Evolutionary conservation across 2,113 vertebrate genomes (phyloP), one percentile per base, ranked within the genome.

Genomic region (Elgaria multicarinata): DNA sequence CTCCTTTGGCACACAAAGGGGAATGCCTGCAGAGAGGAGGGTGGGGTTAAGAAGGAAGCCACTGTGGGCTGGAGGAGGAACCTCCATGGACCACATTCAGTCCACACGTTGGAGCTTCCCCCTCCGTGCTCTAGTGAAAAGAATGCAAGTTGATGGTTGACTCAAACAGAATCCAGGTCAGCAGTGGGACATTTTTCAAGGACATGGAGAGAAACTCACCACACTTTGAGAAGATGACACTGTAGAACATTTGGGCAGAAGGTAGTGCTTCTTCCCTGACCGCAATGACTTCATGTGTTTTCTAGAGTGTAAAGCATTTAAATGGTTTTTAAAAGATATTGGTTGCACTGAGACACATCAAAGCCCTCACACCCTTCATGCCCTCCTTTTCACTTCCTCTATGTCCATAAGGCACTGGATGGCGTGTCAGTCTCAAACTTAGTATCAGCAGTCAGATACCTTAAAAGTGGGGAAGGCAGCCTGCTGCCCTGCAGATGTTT

Each of bases 201-300:
- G 26, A 44, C 4, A 5, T 28, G 42, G 1, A 53, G 31, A 28
- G 14, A 76, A 66, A 84, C 88, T 84, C 72, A 89, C 88, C 88
- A 77, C 80, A 14, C 81, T 77, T 50, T n/a, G 26, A 66, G 88
- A 31, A 53, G 72, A 18, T 22, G 88, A 77, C n/a, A 89, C 58
- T 13, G 4, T 39, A 12, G 39, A 3, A 76, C 44, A 13, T 24
- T 76, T 42, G 50, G 58, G 20, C 33, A 89, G 8, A 53, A 89
- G 16, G 9, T 53, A 46, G 55, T 12, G 0, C 71, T 53, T 89
- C 44, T 82, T 77, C 71, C 88, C 81, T 13, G 62, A 33, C 5
- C 58, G 72, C 18, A 89, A 46, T 10, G 10, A 44, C 72, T 67
- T 83, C 5, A 89, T 84, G 9, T 89, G 88, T 67, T 66, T 89